Evolutionary conservation across 2,888 invertebrate genomes (phyloP), one percentile per base, ranked within the genome.

Genomic region (Amphipoea lucens): DNA sequence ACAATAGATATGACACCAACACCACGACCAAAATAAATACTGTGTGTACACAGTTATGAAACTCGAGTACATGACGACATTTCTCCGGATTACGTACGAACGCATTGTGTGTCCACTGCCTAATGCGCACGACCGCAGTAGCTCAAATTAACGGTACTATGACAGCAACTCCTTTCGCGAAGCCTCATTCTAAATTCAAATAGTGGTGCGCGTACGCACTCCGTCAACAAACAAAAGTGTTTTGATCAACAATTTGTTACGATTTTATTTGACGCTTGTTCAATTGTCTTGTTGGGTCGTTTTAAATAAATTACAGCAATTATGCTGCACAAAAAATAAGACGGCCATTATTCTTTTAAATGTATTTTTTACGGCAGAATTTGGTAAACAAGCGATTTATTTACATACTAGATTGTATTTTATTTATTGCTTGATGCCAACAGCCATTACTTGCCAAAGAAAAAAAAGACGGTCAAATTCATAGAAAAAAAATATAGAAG

Each of bases 91-190:
- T 81, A 86, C 78, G 86, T 87, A 74, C 62, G 86, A 85, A 86
- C 86, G 82, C 73, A 88, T 74, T 75, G 87, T 90, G 67, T 80
- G 92, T 88, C 87, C 86, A 80, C 84, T 76, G 91, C 92, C 91
- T 93, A 91, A 93, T 91, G 91, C 90, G 78, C 88, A 89, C 90
- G 92, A 91, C 90, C 93, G 93, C 93, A 90, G 94, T 94, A 95
- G 94, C 92, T 90, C 92, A 92, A 89, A 93, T 94, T 96, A 96
- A 96, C 96, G 96, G 96, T 95, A 95, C 92, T 78, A 84, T 88
- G 88, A 91, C 91, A 90, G 90, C 90, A 90, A 90, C 92, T 92
- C 92, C 93, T 93, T 94, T 95, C 92, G 94, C 95, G 91, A 90
- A 93, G 92, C 91, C 93, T 94, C 92, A 93, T 95, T 94, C 93